phyloP scores from a whole-genome alignment of 2,888 invertebrate species.

The Schizotus pectinicornis region DNA sequence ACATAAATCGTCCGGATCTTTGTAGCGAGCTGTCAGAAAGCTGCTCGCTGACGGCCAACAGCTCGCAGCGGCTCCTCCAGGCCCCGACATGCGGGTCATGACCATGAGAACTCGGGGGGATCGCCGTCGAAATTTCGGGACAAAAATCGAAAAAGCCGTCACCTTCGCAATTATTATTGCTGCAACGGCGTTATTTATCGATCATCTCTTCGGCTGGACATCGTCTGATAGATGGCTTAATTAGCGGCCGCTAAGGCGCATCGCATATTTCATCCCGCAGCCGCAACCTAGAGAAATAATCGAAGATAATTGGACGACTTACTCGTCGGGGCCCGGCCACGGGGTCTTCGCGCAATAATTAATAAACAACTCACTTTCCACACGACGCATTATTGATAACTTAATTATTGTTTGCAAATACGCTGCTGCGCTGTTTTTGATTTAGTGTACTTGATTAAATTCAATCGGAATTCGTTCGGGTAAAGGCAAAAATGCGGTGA shows the following conservation, averaged over 20 bases:
- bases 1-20: constrained; percentile 59
- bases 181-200: neutral
- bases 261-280: constrained; percentile 51
- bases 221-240: constrained; percentile 57
- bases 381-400: constrained; percentile 44
- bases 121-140: constrained; percentile 4
- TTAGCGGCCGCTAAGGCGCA: constrained; percentile 52
- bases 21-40: constrained; percentile 55
- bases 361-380: constrained; percentile 35
- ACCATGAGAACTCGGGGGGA: constrained; percentile 5
- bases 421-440: constrained; percentile 1
- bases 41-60: constrained; percentile 33
- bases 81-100: constrained; percentile 41
- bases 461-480: neutral
- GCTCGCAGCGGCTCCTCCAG: neutral
- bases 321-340: constrained; percentile 38
- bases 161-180: constrained; percentile 11
- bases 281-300: constrained; percentile 53
- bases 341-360: constrained; percentile 31
- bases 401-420: constrained; percentile 40
- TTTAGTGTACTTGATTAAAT: constrained; percentile 18
- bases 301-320: constrained; percentile 55
- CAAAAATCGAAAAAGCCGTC: constrained; percentile 12
- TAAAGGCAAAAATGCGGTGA: neutral
- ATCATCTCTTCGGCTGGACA: constrained; percentile 36